Base-by-base conservation (phyloP, 2,113 vertebrate species). In the Sisor rabdophorus region DNA sequence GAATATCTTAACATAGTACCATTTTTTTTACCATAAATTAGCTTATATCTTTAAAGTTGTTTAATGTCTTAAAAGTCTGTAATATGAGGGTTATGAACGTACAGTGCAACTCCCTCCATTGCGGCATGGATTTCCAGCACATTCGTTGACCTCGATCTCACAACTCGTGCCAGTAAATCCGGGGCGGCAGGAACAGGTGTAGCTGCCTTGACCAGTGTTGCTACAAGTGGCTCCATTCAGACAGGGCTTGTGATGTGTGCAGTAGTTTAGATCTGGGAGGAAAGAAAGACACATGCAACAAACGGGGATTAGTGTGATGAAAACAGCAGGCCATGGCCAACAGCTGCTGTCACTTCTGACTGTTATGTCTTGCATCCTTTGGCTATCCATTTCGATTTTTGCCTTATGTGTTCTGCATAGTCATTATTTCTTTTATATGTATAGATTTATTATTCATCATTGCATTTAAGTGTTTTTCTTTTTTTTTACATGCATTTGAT, bases 191-290 rank as follows among this genome's bases (percentile, higher is more conserved):
- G 95, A 95, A 87, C 97, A 99, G 20, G 96, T 99, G 86, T 99
- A 99, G 87, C 96, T 99, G n/a, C 96, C 96, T 89, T 99, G 96
- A 6, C 96, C 97, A 0, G 96, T 99, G 89, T 98, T 99, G 83
- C 94, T 96, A 87, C 96, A 98, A 54, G 95, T 98, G 88, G 96
- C 97, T 83, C 95, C 95, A 0, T 99, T 98, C 90, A 93, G 92
- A 85, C 97, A 99, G 67, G 97, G 97, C 84, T 93, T 96, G 85
- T 99, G 97, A 85, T 99, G 96, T 2, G 97, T 99, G 86, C 97
- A 99, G 92, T 99, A 99, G 92, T 99, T 99, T 77, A 99, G 92
- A 86, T 98, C 97, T 98, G 90, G 59, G 85, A 60, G 87, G 82
- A 84, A 79, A 84, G 44, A 75, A 26, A 53, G 55, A 70, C 32